Evolutionary conservation across 2,888 invertebrate species (phyloP), one percentile per base, ranked within the genome.

Genomic region (Mongoloraphidia duomilia): DNA sequence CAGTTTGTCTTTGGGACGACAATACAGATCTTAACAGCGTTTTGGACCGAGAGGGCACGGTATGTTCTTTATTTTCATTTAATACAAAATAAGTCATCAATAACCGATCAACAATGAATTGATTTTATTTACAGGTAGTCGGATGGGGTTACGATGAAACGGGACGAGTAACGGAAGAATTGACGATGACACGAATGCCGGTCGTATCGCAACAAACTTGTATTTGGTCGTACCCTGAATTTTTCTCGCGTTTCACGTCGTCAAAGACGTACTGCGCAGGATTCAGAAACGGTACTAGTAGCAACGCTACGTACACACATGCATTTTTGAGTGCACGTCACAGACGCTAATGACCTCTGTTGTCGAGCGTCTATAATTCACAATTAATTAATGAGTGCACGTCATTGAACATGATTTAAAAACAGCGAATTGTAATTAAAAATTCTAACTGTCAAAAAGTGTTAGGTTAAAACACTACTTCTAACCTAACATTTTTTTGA

Each of bases 161-260:
- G 1, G 76, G 76, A 9, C 69, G 69, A 26, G 71, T 77, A 1
- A 75, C 76, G 0, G 76, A 77, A 54, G 74, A 76, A 52, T 60
- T 79, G 39, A 72, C 70, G 13, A 65, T 75, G 50, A 74, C 76
- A 0, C 70, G 72, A 53, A 77, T 79, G 77, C 78, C 78, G 0
- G 68, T 79, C 9, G 76, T 78, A 0, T 70, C 74, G 53, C 73
- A 73, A 52, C 72, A 74, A 59, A 74, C 74, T 8, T 79, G 79
- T 61, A 70, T 79, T 55, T 65, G 75, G 50, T 77, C 77, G 0
- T 74, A 74, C 62, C 74, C 74, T 54, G 75, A 76, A 46, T 78
- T 79, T 67, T 79, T 75, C 60, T 72, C 73, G 0, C 65, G 72
- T 38, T 78, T 77, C 60, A 75, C 76, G 0, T 74, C 73, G 0